Percentiles rank a stretch among this genome's conserved stretches.
Evolutionary conservation across 2,113 vertebrate species (phyloP).

Genomic region (Pogona vitticeps): DNA sequence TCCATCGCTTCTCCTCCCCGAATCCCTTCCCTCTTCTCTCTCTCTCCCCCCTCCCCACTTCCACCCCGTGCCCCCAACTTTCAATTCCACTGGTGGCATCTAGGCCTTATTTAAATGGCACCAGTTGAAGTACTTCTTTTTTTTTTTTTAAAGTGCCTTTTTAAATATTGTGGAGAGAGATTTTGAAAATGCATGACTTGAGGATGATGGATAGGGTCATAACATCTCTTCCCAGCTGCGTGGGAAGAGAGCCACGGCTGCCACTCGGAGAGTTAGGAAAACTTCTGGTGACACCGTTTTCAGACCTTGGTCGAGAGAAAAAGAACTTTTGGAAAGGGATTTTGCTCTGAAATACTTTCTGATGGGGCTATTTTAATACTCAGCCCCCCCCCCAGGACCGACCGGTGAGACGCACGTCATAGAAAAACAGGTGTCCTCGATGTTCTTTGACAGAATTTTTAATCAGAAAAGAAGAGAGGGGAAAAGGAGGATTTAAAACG

Average conservation of each 20-base stretch:
- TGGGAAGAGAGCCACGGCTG: background rate
- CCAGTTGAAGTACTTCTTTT: background rate
- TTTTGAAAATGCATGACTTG: background rate
- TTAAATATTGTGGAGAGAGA: background rate
- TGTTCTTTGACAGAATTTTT: background rate
- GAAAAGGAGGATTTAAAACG: background rate
- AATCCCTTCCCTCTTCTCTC: background rate
- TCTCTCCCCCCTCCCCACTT: accelerated
- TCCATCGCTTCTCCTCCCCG: background rate
- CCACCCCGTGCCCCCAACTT: background rate
- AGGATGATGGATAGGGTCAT: background rate
- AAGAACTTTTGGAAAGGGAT: slow-evolving; percentile 59
- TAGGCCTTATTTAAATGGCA: background rate
- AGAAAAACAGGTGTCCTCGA: background rate
- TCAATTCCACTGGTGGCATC: accelerated
- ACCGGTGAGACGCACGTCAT: background rate
- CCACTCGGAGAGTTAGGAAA: background rate
- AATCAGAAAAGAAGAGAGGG: background rate
- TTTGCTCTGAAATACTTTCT: slow-evolving; percentile 66
- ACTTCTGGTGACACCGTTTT: background rate
- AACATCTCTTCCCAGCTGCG: background rate
- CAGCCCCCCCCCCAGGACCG: background rate
- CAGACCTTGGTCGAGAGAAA: background rate
- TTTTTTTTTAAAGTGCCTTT: background rate
- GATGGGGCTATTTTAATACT: slow-evolving; percentile 47